Evolutionary conservation across 2,113 vertebrate species (phyloP).

Genomic region (Xyliphius kryptos): DNA sequence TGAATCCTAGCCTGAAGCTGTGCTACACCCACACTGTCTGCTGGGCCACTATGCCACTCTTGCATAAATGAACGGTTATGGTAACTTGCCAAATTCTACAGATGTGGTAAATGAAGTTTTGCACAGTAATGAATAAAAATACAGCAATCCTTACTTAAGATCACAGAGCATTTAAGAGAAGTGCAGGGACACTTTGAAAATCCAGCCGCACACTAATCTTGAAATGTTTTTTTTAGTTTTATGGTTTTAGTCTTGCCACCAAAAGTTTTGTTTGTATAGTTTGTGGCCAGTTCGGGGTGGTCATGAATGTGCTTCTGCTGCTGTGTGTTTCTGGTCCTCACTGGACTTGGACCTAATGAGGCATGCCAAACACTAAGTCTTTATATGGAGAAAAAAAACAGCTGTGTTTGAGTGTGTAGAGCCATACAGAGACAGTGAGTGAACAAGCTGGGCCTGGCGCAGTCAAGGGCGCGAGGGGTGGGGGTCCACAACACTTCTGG

Average conservation of each 20-base stretch:
- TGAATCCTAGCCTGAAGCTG: too few species aligned
- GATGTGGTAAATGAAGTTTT: too few species aligned
- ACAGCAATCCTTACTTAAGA: not conserved
- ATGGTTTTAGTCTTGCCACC: constrained; percentile 24
- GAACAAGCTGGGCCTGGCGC: constrained; percentile 4
- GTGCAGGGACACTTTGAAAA: not conserved
- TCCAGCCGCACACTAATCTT: constrained; percentile 6
- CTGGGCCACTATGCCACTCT: too few species aligned
- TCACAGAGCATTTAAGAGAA: not conserved
- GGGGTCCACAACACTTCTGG: constrained; percentile 34
- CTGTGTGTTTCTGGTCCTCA: constrained; percentile 14
- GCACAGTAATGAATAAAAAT: not conserved
- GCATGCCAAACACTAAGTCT: constrained; percentile 32
- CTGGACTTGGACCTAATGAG: constrained; percentile 15
- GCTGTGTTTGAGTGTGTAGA: constrained; percentile 25
- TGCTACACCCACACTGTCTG: too few species aligned
- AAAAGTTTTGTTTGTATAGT: constrained; percentile 8
- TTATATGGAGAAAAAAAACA: constrained; percentile 31
- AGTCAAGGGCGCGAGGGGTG: not conserved
- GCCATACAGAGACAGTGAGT: not conserved
- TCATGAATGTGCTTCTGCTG: not conserved
- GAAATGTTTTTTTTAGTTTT: constrained; percentile 11
- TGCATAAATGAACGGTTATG: too few species aligned
- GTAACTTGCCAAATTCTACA: too few species aligned
- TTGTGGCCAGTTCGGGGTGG: constrained; percentile 29